Conservation (phyloP, 2,797 vertebrate genomes). For the Pelochelys cantorii region DNA sequence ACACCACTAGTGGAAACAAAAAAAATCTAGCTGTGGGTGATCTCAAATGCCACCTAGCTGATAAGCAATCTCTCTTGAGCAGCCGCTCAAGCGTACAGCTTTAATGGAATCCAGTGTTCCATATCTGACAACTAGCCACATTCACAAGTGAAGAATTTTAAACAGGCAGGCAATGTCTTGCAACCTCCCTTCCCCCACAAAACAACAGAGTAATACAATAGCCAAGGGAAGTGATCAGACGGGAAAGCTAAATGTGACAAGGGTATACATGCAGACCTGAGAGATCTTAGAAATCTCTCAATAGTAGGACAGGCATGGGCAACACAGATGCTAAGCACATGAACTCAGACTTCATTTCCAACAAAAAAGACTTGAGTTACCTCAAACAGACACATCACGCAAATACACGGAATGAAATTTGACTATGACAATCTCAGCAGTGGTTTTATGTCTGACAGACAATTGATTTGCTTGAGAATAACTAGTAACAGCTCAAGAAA, state of each 20-base stretch:
- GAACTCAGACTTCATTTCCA: constrained; percentile 4
- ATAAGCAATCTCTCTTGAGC: too few relatives aligned
- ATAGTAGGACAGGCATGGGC: background rate
- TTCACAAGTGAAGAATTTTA: background rate
- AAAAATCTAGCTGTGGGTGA: too few relatives aligned
- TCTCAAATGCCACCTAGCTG: too few relatives aligned
- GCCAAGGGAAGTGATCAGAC: background rate
- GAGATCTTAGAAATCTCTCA: background rate
- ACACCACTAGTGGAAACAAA: too few relatives aligned
- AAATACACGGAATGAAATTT: background rate
- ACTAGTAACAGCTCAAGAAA: background rate
- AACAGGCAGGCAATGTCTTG: background rate
- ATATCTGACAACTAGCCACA: background rate
- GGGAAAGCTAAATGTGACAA: background rate
- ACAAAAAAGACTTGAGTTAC: background rate
- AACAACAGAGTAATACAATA: background rate
- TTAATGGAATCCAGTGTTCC: too few relatives aligned
- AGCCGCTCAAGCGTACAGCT: too few relatives aligned
- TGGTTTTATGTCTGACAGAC: background rate
- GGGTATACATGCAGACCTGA: background rate
- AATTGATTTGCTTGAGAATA: background rate
- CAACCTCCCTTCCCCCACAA: background rate
- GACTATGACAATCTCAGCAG: background rate
- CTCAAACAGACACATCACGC: background rate
- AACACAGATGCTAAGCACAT: background rate